Conservation (phyloP, 2,113 vertebrate genomes). For the Neolamprologus brichardi region DNA sequence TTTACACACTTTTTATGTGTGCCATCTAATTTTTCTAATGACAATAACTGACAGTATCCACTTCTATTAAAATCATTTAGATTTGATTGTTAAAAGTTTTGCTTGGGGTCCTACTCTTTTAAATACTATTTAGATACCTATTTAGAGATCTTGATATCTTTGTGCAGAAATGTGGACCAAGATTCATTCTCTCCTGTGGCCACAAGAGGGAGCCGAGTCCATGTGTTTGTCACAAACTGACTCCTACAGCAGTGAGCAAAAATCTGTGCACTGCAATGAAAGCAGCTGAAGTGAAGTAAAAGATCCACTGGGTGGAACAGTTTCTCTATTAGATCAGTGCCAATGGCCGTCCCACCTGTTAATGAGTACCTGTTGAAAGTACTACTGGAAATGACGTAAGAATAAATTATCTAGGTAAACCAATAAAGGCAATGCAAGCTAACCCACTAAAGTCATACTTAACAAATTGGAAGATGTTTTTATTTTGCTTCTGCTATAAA, state of each 20-base stretch:
- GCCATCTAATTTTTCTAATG: background rate
- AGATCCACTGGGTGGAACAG: slow-evolving; percentile 26
- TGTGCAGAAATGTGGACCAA: background rate
- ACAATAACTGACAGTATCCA: background rate
- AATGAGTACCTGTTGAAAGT: slow-evolving; percentile 12
- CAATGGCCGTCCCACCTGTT: slow-evolving; percentile 7
- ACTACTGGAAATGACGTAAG: background rate
- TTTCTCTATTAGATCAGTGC: background rate
- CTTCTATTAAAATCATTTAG: background rate
- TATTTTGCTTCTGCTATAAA: background rate
- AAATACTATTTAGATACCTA: background rate
- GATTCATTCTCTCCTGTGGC: background rate
- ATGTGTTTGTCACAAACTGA: background rate
- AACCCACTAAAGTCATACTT: background rate
- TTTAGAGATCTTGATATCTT: background rate
- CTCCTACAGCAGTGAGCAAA: background rate
- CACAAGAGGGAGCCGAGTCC: slow-evolving; percentile 7
- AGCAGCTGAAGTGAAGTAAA: background rate
- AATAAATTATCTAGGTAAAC: background rate
- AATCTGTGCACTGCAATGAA: background rate
- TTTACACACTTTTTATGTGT: background rate
- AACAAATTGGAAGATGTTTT: background rate
- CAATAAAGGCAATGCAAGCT: background rate
- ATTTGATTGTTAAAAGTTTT: background rate
- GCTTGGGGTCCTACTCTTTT: background rate